These are phyloP conservation scores for Microchirus variegatus DNA, from an alignment of 2,797 vertebrate species.

Conservation along the genomic window DNA sequence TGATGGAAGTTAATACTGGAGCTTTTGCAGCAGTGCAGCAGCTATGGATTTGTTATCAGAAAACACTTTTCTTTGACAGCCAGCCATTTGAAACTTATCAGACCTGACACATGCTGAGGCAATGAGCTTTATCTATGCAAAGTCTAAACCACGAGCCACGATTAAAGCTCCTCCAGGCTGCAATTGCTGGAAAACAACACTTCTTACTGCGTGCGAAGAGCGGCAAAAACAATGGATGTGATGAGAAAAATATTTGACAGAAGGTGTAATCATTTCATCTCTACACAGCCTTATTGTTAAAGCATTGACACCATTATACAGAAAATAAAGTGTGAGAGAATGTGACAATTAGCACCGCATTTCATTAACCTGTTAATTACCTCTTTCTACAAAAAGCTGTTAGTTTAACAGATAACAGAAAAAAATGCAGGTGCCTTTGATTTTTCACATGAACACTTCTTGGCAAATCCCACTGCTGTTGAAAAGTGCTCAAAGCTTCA, in stretches of 20 bases:
- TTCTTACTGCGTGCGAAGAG: slow-evolving; percentile 23
- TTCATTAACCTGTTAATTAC: slow-evolving; percentile 46
- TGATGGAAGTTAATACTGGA: background rate
- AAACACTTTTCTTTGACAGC: slow-evolving; percentile 30
- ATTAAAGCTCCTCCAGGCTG: slow-evolving; percentile 35
- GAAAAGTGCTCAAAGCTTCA: background rate
- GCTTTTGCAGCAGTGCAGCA: slow-evolving; percentile 9
- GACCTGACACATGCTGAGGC: slow-evolving; percentile 31
- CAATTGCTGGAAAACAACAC: slow-evolving; percentile 38
- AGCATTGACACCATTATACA: background rate
- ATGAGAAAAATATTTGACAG: slow-evolving; percentile 26
- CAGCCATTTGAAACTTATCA: slow-evolving; percentile 45
- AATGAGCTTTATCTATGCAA: slow-evolving; percentile 33
- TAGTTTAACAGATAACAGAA: slow-evolving; percentile 4
- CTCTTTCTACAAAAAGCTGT: slow-evolving; percentile 28
- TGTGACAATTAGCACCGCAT: slow-evolving; percentile 32
- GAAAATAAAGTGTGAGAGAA: slow-evolving; percentile 27
- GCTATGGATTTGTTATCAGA: slow-evolving; percentile 37
- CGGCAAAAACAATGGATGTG: slow-evolving; percentile 15
- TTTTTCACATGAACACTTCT: slow-evolving; percentile 8
- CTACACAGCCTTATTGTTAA: slow-evolving; percentile 5
- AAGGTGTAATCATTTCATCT: slow-evolving; percentile 13
- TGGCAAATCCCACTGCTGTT: background rate
- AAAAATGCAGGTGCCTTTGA: slow-evolving; percentile 14
- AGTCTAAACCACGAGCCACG: slow-evolving; percentile 38